Evolutionary conservation across 2,113 vertebrate genomes (phyloP).

Genomic region (Ochotona princeps): DNA sequence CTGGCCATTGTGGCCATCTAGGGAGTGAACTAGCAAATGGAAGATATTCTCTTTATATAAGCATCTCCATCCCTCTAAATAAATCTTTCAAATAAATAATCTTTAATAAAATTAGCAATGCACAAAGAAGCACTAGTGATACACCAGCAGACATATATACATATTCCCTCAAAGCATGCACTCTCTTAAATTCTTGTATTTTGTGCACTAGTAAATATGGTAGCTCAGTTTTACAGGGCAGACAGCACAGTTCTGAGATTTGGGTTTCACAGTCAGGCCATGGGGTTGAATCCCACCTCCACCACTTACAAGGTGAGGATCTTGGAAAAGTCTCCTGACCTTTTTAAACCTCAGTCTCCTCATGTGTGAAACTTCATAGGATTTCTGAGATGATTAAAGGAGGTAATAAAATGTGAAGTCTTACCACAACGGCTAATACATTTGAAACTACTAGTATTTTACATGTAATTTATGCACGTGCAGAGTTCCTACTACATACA

Average conservation of each 20-base stretch:
- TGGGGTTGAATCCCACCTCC: background rate
- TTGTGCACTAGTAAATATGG: background rate
- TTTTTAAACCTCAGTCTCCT: constrained; percentile 10
- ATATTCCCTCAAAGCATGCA: background rate
- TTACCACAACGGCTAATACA: background rate
- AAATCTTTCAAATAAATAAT: too few relatives aligned
- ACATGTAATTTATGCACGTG: constrained; percentile 19
- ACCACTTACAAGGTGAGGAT: background rate
- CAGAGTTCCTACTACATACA: constrained; percentile 33
- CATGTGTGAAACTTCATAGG: constrained; percentile 44
- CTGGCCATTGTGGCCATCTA: too few relatives aligned
- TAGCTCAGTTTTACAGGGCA: background rate
- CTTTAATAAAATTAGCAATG: background rate
- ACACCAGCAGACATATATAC: background rate
- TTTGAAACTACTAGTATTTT: background rate
- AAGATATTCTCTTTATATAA: too few relatives aligned
- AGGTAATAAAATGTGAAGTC: background rate
- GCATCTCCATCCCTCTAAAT: too few relatives aligned
- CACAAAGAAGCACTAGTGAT: constrained; percentile 3
- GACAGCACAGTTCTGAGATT: background rate
- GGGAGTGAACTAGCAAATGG: too few relatives aligned
- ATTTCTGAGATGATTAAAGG: constrained; percentile 33
- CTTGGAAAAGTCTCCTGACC: constrained; percentile 7
- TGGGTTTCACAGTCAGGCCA: background rate
- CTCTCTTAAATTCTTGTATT: background rate